Evolutionary conservation across 2,888 invertebrate genomes (phyloP), one percentile per base, ranked within the genome.

Genomic region (Portevinia maculata): DNA sequence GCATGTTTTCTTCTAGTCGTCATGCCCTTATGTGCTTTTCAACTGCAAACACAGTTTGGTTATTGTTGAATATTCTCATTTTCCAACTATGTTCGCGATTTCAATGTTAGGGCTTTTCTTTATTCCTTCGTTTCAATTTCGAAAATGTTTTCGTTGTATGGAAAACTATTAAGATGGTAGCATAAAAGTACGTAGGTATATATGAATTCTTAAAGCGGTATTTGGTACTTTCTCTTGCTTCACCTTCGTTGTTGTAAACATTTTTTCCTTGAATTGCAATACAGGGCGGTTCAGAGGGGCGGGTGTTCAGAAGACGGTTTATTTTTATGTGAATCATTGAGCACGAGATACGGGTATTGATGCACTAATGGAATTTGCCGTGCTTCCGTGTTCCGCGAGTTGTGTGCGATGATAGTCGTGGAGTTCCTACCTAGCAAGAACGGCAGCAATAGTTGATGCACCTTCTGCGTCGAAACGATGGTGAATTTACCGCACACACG

Each of bases 51-150:
- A 75, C 5, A 75, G 70, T 39, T 65, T 64, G 52, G 75, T 65
- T 70, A 76, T 81, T 81, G 75, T 75, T 83, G 83, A 64, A 67
- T 70, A 67, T 60, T 19, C 67, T 19, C 59, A 24, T n/a, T 39
- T 53, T 41, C n/a, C 7, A 9, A 30, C 30, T 37, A 3, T 34
- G 6, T n/a, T n/a, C 24, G 24, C 24, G 24, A 13, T 55, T 67
- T 19, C 34, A 28, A 8, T n/a, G 41, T 59, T 9, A 50, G 9
- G 83, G 59, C 39, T 73, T 78, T 83, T 83, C 83, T 78, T 83
- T 78, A 83, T 78, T 83, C 71, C 71, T 83, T 78, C 73, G 83
- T 67, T 83, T 83, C 83, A 78, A 83, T 83, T 83, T 83, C 50
- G 78, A 71, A 83, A 83, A 83, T 83, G 83, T 83, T 83, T 83